These are phyloP conservation scores for Ginglymostoma cirratum DNA, from an alignment of 2,113 vertebrate species.

Conservation along the genomic window DNA sequence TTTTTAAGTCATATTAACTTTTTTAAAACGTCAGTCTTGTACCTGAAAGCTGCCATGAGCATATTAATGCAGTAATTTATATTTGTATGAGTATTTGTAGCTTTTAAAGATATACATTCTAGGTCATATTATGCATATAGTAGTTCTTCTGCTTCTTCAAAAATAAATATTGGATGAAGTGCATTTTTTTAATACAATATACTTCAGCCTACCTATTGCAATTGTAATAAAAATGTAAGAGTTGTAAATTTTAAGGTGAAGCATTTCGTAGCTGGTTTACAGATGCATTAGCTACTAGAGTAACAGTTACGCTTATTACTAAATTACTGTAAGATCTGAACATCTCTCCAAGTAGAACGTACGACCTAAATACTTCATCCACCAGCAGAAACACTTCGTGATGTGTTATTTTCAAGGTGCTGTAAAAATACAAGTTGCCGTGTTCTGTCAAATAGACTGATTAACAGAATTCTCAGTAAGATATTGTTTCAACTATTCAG, in stretches of 20 bases:
- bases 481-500: background rate
- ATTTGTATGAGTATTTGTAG: too few species aligned
- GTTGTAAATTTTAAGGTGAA: background rate
- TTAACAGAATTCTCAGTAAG: background rate
- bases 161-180: background rate
- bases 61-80: too few species aligned
- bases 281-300: background rate
- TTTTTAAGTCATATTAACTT: too few species aligned
- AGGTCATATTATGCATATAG: background rate
- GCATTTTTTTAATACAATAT: background rate
- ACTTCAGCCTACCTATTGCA: too few species aligned
- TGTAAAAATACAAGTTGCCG: too few species aligned
- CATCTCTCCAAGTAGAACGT: background rate
- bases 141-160: background rate
- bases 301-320: background rate
- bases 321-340: background rate
- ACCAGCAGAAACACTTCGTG: background rate
- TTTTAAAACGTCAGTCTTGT: too few species aligned
- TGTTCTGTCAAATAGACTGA: background rate
- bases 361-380: background rate
- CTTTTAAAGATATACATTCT: background rate
- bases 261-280: background rate
- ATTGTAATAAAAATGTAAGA: background rate
- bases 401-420: too few species aligned
- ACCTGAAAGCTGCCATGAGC: too few species aligned